Evolutionary conservation across 1,140 invertebrate genomes (phyloP).

Genomic region (Aphaenogaster ashmeadi): DNA sequence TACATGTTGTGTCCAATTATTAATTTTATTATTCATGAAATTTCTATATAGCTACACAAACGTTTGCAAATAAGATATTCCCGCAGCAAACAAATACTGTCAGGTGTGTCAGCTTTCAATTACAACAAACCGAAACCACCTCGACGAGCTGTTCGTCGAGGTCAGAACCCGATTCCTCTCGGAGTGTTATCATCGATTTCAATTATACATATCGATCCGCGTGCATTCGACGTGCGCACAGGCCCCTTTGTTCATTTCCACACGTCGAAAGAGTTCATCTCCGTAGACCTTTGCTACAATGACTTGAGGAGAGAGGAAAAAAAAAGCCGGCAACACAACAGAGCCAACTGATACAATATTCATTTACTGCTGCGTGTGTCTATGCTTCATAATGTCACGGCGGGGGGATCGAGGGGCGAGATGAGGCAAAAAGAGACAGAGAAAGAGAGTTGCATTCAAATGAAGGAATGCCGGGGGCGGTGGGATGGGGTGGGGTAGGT

Average conservation of each 20-base stretch:
- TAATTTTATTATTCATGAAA: constrained; percentile 6
- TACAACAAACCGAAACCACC: constrained; percentile 50
- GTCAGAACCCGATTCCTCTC: constrained; percentile 59
- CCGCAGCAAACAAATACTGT: constrained; percentile 38
- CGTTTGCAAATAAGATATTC: constrained; percentile 40
- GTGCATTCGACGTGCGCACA: constrained; percentile 60
- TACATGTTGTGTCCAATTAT: neutral
- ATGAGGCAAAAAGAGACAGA: constrained; percentile 68
- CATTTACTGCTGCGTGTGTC: constrained; percentile 77
- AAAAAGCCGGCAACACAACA: constrained; percentile 73
- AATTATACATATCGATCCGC: constrained; percentile 64
- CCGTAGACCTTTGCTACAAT: constrained; percentile 69
- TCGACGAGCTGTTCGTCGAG: constrained; percentile 34
- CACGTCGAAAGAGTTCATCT: constrained; percentile 69
- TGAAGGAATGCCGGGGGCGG: constrained; percentile 81
- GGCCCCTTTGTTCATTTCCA: constrained; percentile 66
- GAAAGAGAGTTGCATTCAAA: constrained; percentile 80
- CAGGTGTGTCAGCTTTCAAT: constrained; percentile 57
- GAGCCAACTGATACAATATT: constrained; percentile 78
- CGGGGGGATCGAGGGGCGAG: constrained; percentile 59
- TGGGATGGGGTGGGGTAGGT: constrained; percentile 74
- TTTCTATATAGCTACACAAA: neutral
- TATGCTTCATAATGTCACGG: constrained; percentile 76
- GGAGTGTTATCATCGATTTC: constrained; percentile 62
- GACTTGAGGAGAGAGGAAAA: constrained; percentile 69